phyloP scores from a whole-genome alignment of 2,888 invertebrate genomes.

The Dendrolimus houi region DNA sequence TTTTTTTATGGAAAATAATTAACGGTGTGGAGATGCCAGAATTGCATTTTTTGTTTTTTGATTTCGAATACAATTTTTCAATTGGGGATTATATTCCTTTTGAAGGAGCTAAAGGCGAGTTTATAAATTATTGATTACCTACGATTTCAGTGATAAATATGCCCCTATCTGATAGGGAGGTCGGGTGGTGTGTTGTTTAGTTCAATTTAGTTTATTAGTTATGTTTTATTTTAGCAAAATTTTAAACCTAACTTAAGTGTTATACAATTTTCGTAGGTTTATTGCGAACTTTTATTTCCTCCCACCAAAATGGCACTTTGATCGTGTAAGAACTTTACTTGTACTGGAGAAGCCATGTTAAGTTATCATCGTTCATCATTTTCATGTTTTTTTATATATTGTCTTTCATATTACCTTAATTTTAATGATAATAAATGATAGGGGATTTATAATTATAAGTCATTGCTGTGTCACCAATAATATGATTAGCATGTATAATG shows the following conservation, averaged over 20 bases:
- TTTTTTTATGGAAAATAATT: slow-evolving; percentile 56
- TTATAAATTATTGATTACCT: slow-evolving; percentile 63
- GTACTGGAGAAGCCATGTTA: slow-evolving; percentile 54
- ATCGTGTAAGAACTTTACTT: slow-evolving; percentile 33
- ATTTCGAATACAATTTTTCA: slow-evolving; percentile 37
- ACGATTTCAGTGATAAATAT: slow-evolving; percentile 65
- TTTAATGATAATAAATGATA: slow-evolving; percentile 50
- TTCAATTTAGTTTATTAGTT: slow-evolving; percentile 77
- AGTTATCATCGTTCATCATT: slow-evolving; percentile 54
- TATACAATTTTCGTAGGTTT: slow-evolving; percentile 71
- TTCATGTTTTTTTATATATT: slow-evolving; percentile 36
- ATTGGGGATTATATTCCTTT: slow-evolving; percentile 47
- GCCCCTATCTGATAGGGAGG: slow-evolving; percentile 62
- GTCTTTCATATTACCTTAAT: slow-evolving; percentile 35
- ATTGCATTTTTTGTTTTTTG: slow-evolving; percentile 67
- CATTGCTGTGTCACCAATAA: slow-evolving; percentile 75
- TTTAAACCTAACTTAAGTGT: slow-evolving; percentile 74
- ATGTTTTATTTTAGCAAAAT: slow-evolving; percentile 77
- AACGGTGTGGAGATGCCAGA: slow-evolving; percentile 60
- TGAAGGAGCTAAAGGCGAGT: slow-evolving; percentile 46
- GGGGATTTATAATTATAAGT: slow-evolving; percentile 56
- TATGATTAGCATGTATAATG: slow-evolving; percentile 61
- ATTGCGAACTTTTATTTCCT: slow-evolving; percentile 65
- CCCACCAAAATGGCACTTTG: slow-evolving; percentile 69
- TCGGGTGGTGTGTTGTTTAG: slow-evolving; percentile 71